A percentile compares a stretch with the other conserved stretches of the same genome.
These are phyloP conservation scores for Sitobion miscanthi DNA, from an alignment of 1,140 invertebrate species.

Conservation along the genomic window DNA sequence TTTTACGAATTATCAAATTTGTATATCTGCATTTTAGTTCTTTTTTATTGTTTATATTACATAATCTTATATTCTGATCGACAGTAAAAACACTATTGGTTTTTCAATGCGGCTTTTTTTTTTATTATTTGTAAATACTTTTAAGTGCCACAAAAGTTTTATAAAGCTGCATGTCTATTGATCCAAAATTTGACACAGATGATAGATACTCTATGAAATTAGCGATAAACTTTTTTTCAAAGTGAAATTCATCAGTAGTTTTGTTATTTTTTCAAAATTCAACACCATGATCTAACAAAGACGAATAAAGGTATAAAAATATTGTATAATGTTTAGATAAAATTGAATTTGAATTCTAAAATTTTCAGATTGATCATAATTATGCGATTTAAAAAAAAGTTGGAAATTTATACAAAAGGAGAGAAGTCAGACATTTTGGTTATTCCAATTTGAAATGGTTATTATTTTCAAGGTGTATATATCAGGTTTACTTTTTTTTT, in stretches of 20 bases:
- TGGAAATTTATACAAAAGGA: too few relatives aligned
- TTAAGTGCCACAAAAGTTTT: neutral
- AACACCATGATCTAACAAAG: too few relatives aligned
- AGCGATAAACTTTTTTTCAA: neutral
- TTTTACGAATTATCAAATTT: too few relatives aligned
- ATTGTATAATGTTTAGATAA: neutral
- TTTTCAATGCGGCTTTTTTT: neutral
- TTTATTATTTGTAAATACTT: neutral
- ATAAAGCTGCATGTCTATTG: neutral
- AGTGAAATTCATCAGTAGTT: neutral
- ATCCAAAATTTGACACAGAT: neutral
- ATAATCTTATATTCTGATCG: too few relatives aligned
- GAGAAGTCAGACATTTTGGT: neutral
- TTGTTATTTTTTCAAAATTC: too few relatives aligned
- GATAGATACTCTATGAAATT: neutral
- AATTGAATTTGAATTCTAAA: neutral
- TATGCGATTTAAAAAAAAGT: too few relatives aligned
- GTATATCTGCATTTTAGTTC: too few relatives aligned
- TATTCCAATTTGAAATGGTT: neutral
- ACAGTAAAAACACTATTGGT: too few relatives aligned
- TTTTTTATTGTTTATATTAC: too few relatives aligned
- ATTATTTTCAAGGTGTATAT: neutral
- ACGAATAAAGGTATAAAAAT: too few relatives aligned
- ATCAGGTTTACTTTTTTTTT: neutral
- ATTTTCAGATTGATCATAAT: neutral